These are phyloP conservation scores for Agelas oroides DNA, from an alignment of 37 sponge, comb jelly and placozoan genomes.

Conservation along the genomic window DNA sequence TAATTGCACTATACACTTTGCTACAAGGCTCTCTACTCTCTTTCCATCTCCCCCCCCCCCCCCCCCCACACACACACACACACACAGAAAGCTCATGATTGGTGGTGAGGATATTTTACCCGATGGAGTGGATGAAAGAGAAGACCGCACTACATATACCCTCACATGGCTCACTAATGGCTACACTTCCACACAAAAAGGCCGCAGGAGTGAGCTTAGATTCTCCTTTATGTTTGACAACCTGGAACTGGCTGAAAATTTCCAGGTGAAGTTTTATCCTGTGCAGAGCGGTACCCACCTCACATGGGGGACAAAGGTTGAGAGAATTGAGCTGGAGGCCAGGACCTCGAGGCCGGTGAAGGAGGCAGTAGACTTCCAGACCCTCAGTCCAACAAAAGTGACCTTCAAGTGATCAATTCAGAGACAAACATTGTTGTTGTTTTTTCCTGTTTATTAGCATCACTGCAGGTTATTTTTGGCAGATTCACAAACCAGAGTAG, in stretches of 20 bases:
- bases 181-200: conserved; percentile 41
- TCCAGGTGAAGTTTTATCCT: conserved; percentile 66
- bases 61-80: conserved; percentile 18
- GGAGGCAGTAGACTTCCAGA: not conserved
- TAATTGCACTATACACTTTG: too few relatives aligned
- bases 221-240: conserved; percentile 37
- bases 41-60: not conserved
- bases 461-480: too few relatives aligned
- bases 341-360: not conserved
- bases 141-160: conserved; percentile 5
- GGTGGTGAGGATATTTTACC: conserved; percentile 63
- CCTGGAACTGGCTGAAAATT: conserved; percentile 2
- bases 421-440: too few relatives aligned
- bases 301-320: conserved; percentile 63
- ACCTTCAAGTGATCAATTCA: not conserved
- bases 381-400: conserved; percentile 26
- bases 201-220: conserved; percentile 39
- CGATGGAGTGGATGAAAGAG: conserved; percentile 1
- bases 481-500: too few relatives aligned
- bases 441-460: too few relatives aligned
- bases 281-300: conserved; percentile 28
- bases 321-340: conserved; percentile 45
- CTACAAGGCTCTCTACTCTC: too few relatives aligned
- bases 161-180: conserved; percentile 71
- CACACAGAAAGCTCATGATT: conserved; percentile 36